phyloP scores from a whole-genome alignment of 2,113 vertebrate genomes.

The Upupa epops region DNA sequence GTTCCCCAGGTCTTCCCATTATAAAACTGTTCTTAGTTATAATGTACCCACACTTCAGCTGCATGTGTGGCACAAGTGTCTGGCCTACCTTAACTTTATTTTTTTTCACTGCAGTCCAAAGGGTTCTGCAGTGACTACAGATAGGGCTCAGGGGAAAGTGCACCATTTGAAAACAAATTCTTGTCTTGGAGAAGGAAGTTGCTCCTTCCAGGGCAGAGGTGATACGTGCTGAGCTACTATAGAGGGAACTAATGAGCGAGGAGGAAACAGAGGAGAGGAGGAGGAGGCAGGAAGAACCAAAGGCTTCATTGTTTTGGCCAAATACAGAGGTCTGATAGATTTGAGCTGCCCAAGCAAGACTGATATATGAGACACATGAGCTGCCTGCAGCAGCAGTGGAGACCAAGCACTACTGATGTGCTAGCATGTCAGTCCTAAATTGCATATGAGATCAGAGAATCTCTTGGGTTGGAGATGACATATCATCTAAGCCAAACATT shows the following conservation, averaged over 20 bases:
- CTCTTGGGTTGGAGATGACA: background rate
- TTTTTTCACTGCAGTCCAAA: background rate
- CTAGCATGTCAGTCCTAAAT: background rate
- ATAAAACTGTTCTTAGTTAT: background rate
- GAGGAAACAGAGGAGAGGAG: background rate
- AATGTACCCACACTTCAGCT: background rate
- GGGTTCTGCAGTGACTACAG: background rate
- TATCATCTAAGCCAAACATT: rapidly evolving
- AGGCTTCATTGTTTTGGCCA: background rate
- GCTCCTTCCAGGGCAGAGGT: background rate
- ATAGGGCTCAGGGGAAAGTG: background rate
- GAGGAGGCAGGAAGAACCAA: background rate
- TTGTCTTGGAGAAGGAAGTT: background rate
- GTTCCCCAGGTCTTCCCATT: background rate
- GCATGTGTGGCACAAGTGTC: too few species aligned
- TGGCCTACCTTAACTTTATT: background rate
- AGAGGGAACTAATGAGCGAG: background rate
- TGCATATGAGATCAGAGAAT: background rate
- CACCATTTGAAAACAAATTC: background rate
- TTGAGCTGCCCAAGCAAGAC: background rate
- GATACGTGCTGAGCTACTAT: background rate
- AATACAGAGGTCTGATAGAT: background rate
- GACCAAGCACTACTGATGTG: background rate
- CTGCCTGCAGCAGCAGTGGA: background rate
- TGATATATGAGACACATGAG: background rate